Evolutionary conservation across 2,797 vertebrate genomes (phyloP).

Genomic region (Pristis pectinata): DNA sequence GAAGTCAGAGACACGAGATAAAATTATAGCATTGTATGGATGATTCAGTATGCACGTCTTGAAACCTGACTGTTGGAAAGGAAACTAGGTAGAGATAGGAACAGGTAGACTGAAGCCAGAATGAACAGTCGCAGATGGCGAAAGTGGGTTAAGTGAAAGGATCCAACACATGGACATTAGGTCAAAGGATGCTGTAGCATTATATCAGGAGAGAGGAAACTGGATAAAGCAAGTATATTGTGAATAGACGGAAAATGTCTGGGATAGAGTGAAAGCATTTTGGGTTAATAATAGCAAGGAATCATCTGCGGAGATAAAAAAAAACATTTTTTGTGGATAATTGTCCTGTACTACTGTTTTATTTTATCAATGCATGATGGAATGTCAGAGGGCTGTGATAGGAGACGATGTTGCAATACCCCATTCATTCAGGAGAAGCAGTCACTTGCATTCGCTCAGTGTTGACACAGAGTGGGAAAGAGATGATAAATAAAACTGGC

Average conservation of each 20-base stretch:
- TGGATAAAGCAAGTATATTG: not conserved
- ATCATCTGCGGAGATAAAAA: not conserved
- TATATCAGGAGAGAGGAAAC: not conserved
- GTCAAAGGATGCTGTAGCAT: not conserved
- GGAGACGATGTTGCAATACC: not conserved
- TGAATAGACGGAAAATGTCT: not conserved
- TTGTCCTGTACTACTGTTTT: not conserved
- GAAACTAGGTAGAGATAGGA: not conserved
- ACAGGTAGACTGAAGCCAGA: not conserved
- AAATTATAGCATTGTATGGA: not conserved
- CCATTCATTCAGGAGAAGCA: not conserved
- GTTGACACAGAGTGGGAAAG: not conserved
- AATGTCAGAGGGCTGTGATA: not conserved
- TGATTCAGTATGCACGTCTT: not conserved
- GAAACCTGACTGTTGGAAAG: not conserved
- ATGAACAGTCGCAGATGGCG: not conserved
- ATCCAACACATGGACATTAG: not conserved
- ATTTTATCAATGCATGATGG: not conserved
- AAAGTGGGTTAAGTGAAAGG: not conserved
- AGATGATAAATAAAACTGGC: conserved; percentile 3
- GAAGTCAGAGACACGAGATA: not conserved
- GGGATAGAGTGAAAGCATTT: not conserved
- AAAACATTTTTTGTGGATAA: not conserved
- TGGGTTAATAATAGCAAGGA: not conserved
- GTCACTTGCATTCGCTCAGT: not conserved